phyloP scores from a whole-genome alignment of 1,140 invertebrate species.

The Drosophila paulistorum region DNA sequence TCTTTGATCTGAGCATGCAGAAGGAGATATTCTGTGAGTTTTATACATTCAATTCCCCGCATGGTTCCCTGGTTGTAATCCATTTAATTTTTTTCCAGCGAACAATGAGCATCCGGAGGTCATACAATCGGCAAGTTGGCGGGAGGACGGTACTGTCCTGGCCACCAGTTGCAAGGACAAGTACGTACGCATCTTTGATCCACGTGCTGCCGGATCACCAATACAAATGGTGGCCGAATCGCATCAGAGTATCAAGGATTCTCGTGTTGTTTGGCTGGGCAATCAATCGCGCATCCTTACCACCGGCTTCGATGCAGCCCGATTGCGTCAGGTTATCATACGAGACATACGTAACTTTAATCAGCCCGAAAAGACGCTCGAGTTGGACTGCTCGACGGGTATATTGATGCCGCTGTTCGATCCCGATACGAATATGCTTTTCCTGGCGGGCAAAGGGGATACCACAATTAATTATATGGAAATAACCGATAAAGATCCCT shows the following conservation, averaged over 20 bases:
- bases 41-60: background rate
- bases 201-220: constrained; percentile 85
- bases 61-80: background rate
- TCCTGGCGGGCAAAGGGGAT: constrained; percentile 96
- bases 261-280: constrained; percentile 94
- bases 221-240: constrained; percentile 88
- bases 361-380: constrained; percentile 90
- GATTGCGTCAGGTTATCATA: constrained; percentile 93
- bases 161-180: constrained; percentile 93
- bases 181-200: constrained; percentile 91
- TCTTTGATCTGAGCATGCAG: constrained; percentile 93
- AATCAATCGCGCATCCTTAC: constrained; percentile 92
- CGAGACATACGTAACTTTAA: constrained; percentile 93
- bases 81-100: constrained; percentile 83
- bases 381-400: constrained; percentile 95
- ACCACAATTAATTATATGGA: constrained; percentile 94
- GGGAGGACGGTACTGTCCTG: constrained; percentile 90
- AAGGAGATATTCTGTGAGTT: constrained; percentile 90
- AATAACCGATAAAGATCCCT: constrained; percentile 92
- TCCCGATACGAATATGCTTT: constrained; percentile 96
- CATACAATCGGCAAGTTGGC: constrained; percentile 93
- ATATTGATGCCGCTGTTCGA: constrained; percentile 95
- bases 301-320: constrained; percentile 90
- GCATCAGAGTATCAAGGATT: constrained; percentile 95
- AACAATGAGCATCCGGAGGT: constrained; percentile 92